phyloP scores from a whole-genome alignment of 2,888 invertebrate species.

The Zeuzera pyrina region DNA sequence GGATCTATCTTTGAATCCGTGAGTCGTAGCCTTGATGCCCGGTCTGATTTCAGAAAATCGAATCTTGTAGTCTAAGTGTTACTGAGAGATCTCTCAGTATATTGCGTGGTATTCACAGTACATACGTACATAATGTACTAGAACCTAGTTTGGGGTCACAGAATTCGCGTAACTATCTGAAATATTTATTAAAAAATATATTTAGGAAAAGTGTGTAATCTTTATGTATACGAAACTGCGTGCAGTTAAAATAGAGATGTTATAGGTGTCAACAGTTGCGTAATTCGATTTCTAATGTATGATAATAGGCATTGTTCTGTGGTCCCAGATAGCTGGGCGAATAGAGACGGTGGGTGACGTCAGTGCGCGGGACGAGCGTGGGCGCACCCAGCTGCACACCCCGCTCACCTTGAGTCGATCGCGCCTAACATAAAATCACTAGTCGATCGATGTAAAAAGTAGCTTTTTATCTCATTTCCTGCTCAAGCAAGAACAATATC shows the following conservation, averaged over 20 bases:
- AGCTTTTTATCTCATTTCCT: conserved; percentile 22
- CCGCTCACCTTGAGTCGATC: conserved; percentile 54
- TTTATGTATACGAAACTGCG: no score
- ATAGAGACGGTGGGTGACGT: conserved; percentile 15
- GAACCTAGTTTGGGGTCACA: neutral
- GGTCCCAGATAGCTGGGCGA: conserved; percentile 25
- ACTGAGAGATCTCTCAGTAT: no score
- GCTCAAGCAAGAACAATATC: neutral
- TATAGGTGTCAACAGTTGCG: conserved; percentile 45
- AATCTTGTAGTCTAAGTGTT: no score
- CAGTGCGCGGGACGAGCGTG: conserved; percentile 47
- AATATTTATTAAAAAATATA: neutral
- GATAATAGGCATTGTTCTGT: conserved; percentile 50
- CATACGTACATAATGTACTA: no score
- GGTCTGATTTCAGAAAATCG: no score
- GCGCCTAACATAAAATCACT: no score
- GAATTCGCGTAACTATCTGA: neutral
- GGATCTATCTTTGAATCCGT: no score
- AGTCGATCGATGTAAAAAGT: conserved; percentile 30
- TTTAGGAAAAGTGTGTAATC: no score
- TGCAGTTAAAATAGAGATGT: conserved; percentile 35
- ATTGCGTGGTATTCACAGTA: no score
- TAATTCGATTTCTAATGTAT: conserved; percentile 40
- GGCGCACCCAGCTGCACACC: conserved; percentile 35
- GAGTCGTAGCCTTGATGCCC: no score